Conservation (phyloP, 2,797 vertebrate genomes). For the Loris lydekkerianus region DNA sequence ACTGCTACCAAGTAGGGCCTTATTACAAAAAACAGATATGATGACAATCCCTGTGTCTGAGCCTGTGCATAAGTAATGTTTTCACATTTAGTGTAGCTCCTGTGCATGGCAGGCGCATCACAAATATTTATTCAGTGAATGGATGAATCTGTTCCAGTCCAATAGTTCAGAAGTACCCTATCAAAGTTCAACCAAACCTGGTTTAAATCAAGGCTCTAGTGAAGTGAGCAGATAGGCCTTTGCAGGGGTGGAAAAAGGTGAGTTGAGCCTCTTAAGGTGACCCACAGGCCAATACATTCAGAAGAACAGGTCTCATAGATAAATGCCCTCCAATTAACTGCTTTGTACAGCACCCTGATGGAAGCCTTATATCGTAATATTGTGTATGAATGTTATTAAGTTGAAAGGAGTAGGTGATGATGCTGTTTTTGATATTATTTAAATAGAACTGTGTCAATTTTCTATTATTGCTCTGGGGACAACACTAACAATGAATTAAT, state of each 20-base stretch:
- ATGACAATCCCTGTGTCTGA: neutral
- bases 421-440: neutral
- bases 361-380: neutral
- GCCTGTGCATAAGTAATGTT: neutral
- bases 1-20: neutral
- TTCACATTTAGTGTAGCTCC: neutral
- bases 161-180: neutral
- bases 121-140: slow-evolving; percentile 4
- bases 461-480: neutral
- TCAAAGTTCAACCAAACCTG: neutral
- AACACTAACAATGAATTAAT: neutral
- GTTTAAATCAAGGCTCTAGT: neutral
- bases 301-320: neutral
- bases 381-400: neutral
- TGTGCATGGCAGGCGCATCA: neutral
- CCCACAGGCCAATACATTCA: neutral
- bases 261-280: neutral
- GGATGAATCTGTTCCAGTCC: neutral
- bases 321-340: neutral
- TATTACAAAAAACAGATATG: neutral
- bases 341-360: neutral
- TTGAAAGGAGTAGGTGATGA: neutral
- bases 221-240: neutral
- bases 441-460: neutral
- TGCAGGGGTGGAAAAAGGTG: neutral